Conservation (phyloP, 1,140 invertebrate genomes). For the Thrips palmi region DNA sequence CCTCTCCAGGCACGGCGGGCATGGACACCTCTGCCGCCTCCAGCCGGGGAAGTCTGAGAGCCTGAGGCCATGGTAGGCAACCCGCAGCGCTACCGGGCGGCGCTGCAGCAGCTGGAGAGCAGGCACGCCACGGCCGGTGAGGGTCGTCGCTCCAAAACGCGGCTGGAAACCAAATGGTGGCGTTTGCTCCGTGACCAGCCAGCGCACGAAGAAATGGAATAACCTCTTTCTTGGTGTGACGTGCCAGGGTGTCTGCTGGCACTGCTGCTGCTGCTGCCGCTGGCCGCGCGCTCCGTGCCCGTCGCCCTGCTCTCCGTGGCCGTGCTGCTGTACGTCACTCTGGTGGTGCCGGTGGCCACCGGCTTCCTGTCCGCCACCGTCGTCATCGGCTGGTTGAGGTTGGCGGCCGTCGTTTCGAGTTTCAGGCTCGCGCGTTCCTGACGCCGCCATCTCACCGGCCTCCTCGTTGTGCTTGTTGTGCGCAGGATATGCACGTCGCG, state of each 20-base stretch:
- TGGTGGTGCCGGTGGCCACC: conserved; percentile 17
- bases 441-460: not conserved
- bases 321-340: conserved; percentile 13
- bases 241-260: conserved; percentile 16
- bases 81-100: conserved; percentile 14
- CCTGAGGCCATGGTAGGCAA: conserved; percentile 17
- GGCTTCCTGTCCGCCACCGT: conserved; percentile 13
- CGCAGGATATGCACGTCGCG: not conserved
- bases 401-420: not conserved
- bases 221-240: not conserved
- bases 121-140: conserved; percentile 16
- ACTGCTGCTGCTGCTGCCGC: conserved; percentile 16
- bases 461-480: not conserved
- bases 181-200: not conserved
- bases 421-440: not conserved
- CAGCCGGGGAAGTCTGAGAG: too few species aligned
- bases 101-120: conserved; percentile 15
- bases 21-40: too few species aligned
- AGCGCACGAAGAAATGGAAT: not conserved
- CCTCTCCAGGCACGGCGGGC: too few species aligned
- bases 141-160: not conserved
- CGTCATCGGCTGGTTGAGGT: conserved; percentile 12
- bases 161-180: not conserved
- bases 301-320: conserved; percentile 11
- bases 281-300: conserved; percentile 13